These are phyloP conservation scores for Elysia crispata DNA, from an alignment of 2,888 invertebrate species.

Conservation along the genomic window DNA sequence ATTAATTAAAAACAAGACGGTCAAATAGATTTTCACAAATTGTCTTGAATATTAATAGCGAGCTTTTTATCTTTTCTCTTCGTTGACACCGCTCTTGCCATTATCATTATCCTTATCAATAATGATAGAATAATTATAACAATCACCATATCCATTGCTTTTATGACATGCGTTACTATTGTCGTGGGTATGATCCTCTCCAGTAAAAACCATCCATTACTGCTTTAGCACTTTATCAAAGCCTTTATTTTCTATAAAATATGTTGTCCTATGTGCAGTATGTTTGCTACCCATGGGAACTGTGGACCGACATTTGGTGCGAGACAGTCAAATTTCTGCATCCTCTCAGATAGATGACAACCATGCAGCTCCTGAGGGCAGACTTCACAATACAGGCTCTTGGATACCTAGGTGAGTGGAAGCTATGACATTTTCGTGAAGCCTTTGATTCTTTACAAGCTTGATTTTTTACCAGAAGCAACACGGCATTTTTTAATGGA, in stretches of 20 bases:
- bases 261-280: constrained; percentile 51
- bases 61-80: too few species aligned
- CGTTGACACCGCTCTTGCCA: too few species aligned
- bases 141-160: too few species aligned
- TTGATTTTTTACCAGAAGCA: not conserved
- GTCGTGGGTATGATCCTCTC: too few species aligned
- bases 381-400: constrained; percentile 60
- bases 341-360: constrained; percentile 56
- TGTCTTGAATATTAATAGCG: too few species aligned
- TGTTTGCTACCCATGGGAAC: constrained; percentile 67
- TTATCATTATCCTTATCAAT: too few species aligned
- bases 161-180: too few species aligned
- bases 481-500: not conserved
- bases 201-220: not conserved
- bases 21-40: too few species aligned
- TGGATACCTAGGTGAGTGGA: constrained; percentile 62
- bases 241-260: not conserved
- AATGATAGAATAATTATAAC: too few species aligned
- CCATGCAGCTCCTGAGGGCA: constrained; percentile 55
- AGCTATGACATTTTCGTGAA: too few species aligned
- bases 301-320: constrained; percentile 56
- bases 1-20: too few species aligned
- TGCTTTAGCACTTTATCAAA: not conserved
- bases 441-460: too few species aligned
- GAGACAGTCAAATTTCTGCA: constrained; percentile 58